Percentiles rank a stretch among this genome's conserved stretches.
These are phyloP conservation scores for Andrena bucephala DNA, from an alignment of 2,888 invertebrate genomes.

Conservation along the genomic window DNA sequence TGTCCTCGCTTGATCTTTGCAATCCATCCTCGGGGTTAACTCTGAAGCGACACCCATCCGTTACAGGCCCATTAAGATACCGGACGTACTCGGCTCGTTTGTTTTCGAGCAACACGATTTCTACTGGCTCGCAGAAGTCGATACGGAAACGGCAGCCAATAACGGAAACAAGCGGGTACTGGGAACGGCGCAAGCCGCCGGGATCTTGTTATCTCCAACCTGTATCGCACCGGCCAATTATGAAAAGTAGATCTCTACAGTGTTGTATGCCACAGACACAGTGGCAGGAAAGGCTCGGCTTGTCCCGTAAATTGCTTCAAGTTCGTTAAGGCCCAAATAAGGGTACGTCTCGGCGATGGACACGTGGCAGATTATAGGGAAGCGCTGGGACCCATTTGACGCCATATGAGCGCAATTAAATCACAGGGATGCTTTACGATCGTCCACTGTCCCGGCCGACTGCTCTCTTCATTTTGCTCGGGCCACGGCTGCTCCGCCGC, in stretches of 20 bases:
- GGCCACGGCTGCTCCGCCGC: neutral
- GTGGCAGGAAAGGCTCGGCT: slow-evolving; percentile 2
- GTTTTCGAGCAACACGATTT: neutral
- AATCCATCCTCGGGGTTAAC: too few species aligned
- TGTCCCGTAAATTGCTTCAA: slow-evolving; percentile 1
- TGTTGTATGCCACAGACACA: neutral
- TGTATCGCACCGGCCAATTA: slow-evolving; percentile 23
- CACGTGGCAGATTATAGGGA: slow-evolving; percentile 60
- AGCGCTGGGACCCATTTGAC: slow-evolving; percentile 53
- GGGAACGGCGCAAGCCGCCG: neutral
- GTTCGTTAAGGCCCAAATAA: slow-evolving; percentile 27
- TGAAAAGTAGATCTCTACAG: slow-evolving; percentile 19
- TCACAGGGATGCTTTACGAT: slow-evolving; percentile 69
- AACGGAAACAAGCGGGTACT: neutral
- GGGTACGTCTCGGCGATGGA: slow-evolving; percentile 1
- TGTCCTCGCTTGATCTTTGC: too few species aligned
- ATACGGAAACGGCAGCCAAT: slow-evolving; percentile 21
- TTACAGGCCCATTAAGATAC: too few species aligned
- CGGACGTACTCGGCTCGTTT: neutral
- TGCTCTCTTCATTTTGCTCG: slow-evolving; percentile 66
- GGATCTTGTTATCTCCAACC: slow-evolving; percentile 5
- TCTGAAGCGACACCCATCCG: too few species aligned
- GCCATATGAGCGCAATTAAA: slow-evolving; percentile 73
- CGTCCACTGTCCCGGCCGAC: slow-evolving; percentile 55
- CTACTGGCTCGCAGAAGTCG: slow-evolving; percentile 1